Evolutionary conservation across 2,888 invertebrate species (phyloP).

Genomic region (Lottia gigantea): DNA sequence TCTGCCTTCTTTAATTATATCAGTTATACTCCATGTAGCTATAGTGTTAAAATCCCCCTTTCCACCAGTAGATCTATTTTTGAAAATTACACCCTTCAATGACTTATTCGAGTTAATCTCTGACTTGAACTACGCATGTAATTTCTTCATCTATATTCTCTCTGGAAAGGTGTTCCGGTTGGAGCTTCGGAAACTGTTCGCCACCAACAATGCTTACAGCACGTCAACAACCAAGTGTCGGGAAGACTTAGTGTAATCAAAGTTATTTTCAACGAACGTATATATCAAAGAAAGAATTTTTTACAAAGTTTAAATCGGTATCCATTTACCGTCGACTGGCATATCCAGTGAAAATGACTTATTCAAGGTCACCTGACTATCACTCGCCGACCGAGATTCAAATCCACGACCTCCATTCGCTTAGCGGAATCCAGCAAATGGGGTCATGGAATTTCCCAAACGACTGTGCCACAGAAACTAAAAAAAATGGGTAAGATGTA

Average conservation of each 20-base stretch:
- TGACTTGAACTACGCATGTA: constrained; percentile 52
- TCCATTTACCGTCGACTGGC: too few species aligned
- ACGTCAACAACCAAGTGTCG: not conserved
- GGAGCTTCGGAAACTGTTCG: constrained; percentile 44
- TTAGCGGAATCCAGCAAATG: too few species aligned
- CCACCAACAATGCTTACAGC: constrained; percentile 1
- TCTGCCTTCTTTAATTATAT: constrained; percentile 50
- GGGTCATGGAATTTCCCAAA: too few species aligned
- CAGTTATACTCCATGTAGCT: constrained; percentile 44
- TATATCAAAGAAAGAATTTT: too few species aligned
- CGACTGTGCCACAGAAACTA: too few species aligned
- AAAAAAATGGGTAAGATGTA: too few species aligned
- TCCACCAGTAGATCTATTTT: constrained; percentile 21
- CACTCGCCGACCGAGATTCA: too few species aligned
- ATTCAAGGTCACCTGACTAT: too few species aligned
- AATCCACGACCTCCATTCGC: too few species aligned
- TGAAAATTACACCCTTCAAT: constrained; percentile 34
- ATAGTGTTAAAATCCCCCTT: constrained; percentile 16
- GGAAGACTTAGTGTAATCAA: not conserved
- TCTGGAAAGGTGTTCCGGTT: constrained; percentile 54
- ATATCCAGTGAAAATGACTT: too few species aligned
- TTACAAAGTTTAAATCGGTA: too few species aligned
- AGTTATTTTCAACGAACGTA: too few species aligned
- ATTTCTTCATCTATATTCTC: constrained; percentile 61
- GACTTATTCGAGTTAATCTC: constrained; percentile 46